These are phyloP conservation scores for Anodontia alba DNA, from an alignment of 2,888 invertebrate genomes.

Conservation along the genomic window DNA sequence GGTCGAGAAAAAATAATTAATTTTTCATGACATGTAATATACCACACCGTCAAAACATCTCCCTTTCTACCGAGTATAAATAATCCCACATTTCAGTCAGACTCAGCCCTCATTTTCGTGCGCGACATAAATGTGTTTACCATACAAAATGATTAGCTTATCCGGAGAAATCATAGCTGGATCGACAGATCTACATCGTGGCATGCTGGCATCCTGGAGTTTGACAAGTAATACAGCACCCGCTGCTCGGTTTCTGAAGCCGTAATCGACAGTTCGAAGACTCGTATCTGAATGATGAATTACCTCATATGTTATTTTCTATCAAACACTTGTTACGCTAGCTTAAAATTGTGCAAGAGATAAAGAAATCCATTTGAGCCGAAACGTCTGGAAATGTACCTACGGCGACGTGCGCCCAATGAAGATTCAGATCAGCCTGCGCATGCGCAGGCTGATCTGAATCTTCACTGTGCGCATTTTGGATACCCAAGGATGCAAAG, in stretches of 20 bases:
- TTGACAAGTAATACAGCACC: background rate
- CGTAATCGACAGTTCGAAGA: background rate
- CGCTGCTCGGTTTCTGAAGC: background rate
- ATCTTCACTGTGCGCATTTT: too few species aligned
- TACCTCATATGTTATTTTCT: slow-evolving; percentile 15
- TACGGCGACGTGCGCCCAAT: too few species aligned
- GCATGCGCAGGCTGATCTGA: too few species aligned
- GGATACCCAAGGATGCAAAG: too few species aligned
- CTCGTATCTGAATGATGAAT: slow-evolving; percentile 7
- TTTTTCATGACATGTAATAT: too few species aligned
- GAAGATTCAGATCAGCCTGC: too few species aligned
- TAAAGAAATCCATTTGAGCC: too few species aligned
- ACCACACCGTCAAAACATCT: too few species aligned
- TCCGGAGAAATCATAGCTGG: background rate
- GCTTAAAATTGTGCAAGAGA: slow-evolving; percentile 14
- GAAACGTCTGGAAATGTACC: too few species aligned
- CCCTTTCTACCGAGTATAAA: too few species aligned
- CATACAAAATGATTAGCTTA: background rate
- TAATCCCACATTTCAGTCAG: too few species aligned
- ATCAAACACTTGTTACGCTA: slow-evolving; percentile 16
- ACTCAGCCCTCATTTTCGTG: background rate
- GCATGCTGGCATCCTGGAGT: background rate
- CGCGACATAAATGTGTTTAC: background rate
- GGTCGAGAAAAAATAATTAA: too few species aligned
- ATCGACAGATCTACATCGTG: slow-evolving; percentile 1